phyloP scores from a whole-genome alignment of 2,888 invertebrate species.

The Lingula anatina region DNA sequence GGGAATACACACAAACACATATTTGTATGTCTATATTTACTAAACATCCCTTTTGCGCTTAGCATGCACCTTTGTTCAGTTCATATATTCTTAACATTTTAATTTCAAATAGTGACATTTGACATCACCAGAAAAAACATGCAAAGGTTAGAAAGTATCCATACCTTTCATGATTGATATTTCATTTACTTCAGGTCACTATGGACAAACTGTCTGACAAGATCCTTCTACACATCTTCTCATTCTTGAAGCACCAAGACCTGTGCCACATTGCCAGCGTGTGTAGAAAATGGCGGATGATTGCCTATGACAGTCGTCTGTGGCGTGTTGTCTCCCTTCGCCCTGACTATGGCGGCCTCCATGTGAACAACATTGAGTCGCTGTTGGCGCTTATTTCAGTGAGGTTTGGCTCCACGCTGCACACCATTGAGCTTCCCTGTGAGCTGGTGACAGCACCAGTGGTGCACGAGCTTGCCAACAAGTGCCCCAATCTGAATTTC shows the following conservation, averaged over 20 bases:
- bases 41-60: no score
- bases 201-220: conserved; percentile 85
- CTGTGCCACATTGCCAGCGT: conserved; percentile 83
- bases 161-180: no score
- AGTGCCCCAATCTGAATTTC: conserved; percentile 54
- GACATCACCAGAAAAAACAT: no score
- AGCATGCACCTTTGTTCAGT: no score
- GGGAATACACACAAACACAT: no score
- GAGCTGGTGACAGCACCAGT: conserved; percentile 95
- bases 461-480: conserved; percentile 91
- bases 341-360: conserved; percentile 92
- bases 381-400: conserved; percentile 72
- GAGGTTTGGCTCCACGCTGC: conserved; percentile 54
- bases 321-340: conserved; percentile 96
- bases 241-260: conserved; percentile 87
- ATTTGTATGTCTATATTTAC: no score
- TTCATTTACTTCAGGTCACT: no score
- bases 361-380: conserved; percentile 78
- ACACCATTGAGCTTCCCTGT: conserved; percentile 66
- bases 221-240: conserved; percentile 87
- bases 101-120: no score
- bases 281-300: conserved; percentile 91
- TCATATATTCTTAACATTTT: no score
- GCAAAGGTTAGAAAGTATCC: no score
- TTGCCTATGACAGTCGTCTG: conserved; percentile 89